Percentiles rank a stretch among this genome's conserved stretches.
Conservation (phyloP, 2,888 invertebrate species). For the Nomada fucata region DNA sequence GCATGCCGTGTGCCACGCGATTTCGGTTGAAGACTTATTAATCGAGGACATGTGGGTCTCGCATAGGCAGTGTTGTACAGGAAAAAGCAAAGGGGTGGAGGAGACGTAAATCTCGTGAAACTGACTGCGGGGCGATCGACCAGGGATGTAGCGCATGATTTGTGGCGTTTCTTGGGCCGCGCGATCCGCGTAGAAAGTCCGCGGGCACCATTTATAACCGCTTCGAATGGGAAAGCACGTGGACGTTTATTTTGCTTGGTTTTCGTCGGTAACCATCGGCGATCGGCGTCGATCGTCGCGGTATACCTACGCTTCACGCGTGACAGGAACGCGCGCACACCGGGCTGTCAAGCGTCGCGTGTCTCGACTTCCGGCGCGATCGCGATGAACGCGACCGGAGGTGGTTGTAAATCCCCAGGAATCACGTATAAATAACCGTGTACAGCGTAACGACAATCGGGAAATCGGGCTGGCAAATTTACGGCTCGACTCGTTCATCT, state of each 20-base stretch:
- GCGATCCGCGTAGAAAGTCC: slow-evolving; percentile 52
- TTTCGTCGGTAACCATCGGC: slow-evolving; percentile 38
- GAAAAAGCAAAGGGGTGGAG: slow-evolving; percentile 23
- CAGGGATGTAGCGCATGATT: slow-evolving; percentile 50
- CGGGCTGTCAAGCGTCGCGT: slow-evolving; percentile 44
- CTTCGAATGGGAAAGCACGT: slow-evolving; percentile 42
- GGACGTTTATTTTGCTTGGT: slow-evolving; percentile 30
- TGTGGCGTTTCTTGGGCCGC: slow-evolving; percentile 43
- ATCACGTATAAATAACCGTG: slow-evolving; percentile 62
- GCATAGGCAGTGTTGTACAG: neutral
- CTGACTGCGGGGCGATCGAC: slow-evolving; percentile 35
- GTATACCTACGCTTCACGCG: slow-evolving; percentile 24
- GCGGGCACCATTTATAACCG: slow-evolving; percentile 53
- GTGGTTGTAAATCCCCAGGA: slow-evolving; percentile 55
- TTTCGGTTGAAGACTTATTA: slow-evolving; percentile 14
- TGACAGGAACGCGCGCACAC: slow-evolving; percentile 2
- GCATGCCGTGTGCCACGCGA: neutral
- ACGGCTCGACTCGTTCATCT: slow-evolving; percentile 29
- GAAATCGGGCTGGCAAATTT: slow-evolving; percentile 58
- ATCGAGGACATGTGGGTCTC: slow-evolving; percentile 4
- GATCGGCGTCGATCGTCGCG: slow-evolving; percentile 26
- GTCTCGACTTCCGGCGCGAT: slow-evolving; percentile 44
- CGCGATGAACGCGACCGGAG: slow-evolving; percentile 48
- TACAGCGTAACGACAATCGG: slow-evolving; percentile 32
- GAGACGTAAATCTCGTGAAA: slow-evolving; percentile 57